Percentiles rank a stretch among this genome's conserved stretches.
Conservation (phyloP, 2,113 vertebrate genomes). For the Drymodes brunneopygia region DNA sequence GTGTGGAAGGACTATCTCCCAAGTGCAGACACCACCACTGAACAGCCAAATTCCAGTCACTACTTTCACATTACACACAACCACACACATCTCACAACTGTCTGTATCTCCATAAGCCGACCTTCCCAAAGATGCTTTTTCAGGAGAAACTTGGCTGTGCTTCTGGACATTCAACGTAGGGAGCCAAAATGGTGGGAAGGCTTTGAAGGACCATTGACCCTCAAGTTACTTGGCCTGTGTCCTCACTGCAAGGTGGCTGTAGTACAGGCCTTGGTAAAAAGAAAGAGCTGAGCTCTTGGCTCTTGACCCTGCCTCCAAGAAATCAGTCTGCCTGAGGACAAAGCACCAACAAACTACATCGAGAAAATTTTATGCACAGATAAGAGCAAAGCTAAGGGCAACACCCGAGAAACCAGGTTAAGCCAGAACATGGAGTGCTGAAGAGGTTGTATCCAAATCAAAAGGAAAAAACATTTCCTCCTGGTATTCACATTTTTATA, state of each 20-base stretch:
- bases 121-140: not conserved
- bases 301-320: not conserved
- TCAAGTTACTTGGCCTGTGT: not conserved
- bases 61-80: not conserved
- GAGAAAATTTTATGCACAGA: not conserved
- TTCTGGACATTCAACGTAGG: not conserved
- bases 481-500: not conserved
- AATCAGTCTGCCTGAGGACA: not conserved
- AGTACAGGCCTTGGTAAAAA: rapidly evolving
- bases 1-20: not conserved
- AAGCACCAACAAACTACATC: not conserved
- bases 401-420: not conserved
- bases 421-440: not conserved
- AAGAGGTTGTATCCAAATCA: not conserved
- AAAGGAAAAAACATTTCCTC: not conserved
- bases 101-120: rapidly evolving
- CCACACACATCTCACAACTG: not conserved
- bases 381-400: not conserved
- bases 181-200: not conserved
- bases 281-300: not conserved
- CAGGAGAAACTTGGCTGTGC: not conserved
- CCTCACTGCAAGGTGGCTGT: not conserved
- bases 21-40: not conserved
- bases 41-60: not conserved
- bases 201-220: not conserved